These are phyloP conservation scores for Trileptium ribeirensis DNA, from an alignment of 2,888 invertebrate species.

Conservation along the genomic window DNA sequence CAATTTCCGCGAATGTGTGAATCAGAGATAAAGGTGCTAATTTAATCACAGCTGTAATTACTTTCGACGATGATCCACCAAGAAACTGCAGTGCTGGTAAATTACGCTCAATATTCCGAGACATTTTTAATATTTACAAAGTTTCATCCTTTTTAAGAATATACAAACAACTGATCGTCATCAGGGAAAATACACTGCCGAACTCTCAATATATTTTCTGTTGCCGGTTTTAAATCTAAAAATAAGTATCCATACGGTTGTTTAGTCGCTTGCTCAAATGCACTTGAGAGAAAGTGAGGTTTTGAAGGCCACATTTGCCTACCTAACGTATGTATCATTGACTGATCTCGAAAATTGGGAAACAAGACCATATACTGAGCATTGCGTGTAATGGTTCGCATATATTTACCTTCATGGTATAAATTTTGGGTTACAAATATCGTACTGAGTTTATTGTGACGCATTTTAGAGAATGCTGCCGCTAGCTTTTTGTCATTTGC, in stretches of 20 bases:
- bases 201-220: not conserved
- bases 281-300: not conserved
- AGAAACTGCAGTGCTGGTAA: too few species aligned
- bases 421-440: slow-evolving; percentile 12
- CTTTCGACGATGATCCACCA: too few species aligned
- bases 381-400: not conserved
- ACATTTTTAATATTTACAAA: too few species aligned
- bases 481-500: not conserved
- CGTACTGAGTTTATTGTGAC: slow-evolving; percentile 2
- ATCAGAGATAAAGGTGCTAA: too few species aligned
- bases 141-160: too few species aligned
- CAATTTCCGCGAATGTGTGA: too few species aligned
- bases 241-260: slow-evolving; percentile 19
- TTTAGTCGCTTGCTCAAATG: too few species aligned
- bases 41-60: too few species aligned
- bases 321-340: not conserved
- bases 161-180: too few species aligned
- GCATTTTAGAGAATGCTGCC: not conserved
- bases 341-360: not conserved
- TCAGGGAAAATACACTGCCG: too few species aligned
- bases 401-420: not conserved
- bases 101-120: too few species aligned
- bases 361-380: not conserved
- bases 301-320: too few species aligned
- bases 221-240: not conserved